phyloP scores from a whole-genome alignment of 64 coral and sea anemone species.

The Pocillopora verrucosa region DNA sequence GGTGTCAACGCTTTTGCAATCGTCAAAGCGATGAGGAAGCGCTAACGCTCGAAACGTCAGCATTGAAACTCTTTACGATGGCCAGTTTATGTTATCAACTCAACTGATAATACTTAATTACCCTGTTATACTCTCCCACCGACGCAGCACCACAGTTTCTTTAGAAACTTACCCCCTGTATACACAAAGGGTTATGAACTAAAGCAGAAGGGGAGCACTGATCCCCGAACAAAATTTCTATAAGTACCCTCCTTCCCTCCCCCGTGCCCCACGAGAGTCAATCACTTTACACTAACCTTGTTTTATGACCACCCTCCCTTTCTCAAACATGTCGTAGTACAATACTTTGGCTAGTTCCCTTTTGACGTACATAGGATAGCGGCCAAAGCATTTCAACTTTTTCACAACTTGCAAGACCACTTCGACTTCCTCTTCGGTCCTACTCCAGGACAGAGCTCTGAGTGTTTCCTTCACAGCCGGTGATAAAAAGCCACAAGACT shows the following conservation, averaged over 20 bases:
- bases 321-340: slow-evolving; percentile 75
- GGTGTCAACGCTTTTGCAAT: too few species aligned
- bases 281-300: slow-evolving; percentile 57
- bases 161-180: too few species aligned
- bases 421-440: slow-evolving; percentile 79
- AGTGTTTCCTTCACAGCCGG: slow-evolving; percentile 62
- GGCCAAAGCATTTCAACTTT: slow-evolving; percentile 89
- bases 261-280: not conserved
- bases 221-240: too few species aligned
- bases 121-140: too few species aligned
- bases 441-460: slow-evolving; percentile 56
- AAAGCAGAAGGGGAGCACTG: too few species aligned
- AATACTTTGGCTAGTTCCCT: slow-evolving; percentile 89
- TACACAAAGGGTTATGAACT: too few species aligned
- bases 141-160: too few species aligned
- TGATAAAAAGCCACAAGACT: slow-evolving; percentile 76
- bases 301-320: slow-evolving; percentile 82
- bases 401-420: slow-evolving; percentile 85
- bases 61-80: too few species aligned
- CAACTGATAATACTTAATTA: too few species aligned
- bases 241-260: not conserved
- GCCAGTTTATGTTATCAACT: too few species aligned
- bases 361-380: slow-evolving; percentile 90
- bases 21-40: too few species aligned
- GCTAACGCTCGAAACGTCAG: too few species aligned